Evolutionary conservation across 2,797 vertebrate species (phyloP).

Genomic region (Momotus momota): DNA sequence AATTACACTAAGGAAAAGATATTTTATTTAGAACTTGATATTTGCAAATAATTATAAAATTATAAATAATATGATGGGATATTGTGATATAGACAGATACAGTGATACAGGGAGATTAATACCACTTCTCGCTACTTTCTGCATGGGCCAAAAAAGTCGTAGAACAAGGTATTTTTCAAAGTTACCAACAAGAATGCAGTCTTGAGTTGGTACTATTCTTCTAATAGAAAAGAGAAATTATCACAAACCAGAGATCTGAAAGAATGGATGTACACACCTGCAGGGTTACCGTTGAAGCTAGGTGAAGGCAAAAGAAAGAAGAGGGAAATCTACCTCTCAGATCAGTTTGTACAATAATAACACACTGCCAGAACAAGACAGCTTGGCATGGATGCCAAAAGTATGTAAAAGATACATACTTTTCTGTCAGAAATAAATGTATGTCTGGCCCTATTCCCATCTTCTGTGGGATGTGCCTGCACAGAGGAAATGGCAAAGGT

Average conservation of each 20-base stretch:
- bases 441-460: not conserved
- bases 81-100: too few relatives aligned
- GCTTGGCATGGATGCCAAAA: not conserved
- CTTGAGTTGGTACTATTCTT: not conserved
- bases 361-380: not conserved
- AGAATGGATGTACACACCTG: not conserved
- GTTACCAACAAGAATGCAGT: not conserved
- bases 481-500: not conserved
- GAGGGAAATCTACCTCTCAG: not conserved
- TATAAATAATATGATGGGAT: not conserved
- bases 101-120: not conserved
- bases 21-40: not conserved
- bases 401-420: not conserved
- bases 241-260: not conserved
- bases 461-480: not conserved
- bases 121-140: not conserved
- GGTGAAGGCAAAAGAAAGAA: not conserved
- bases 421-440: not conserved
- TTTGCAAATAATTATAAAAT: not conserved
- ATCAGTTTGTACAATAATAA: not conserved
- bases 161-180: not conserved
- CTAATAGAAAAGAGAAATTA: not conserved
- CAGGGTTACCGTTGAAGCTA: not conserved
- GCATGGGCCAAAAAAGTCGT: not conserved
- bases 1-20: not conserved